Conservation (phyloP, 1,140 invertebrate species). For the Bombus vancouverensis region DNA sequence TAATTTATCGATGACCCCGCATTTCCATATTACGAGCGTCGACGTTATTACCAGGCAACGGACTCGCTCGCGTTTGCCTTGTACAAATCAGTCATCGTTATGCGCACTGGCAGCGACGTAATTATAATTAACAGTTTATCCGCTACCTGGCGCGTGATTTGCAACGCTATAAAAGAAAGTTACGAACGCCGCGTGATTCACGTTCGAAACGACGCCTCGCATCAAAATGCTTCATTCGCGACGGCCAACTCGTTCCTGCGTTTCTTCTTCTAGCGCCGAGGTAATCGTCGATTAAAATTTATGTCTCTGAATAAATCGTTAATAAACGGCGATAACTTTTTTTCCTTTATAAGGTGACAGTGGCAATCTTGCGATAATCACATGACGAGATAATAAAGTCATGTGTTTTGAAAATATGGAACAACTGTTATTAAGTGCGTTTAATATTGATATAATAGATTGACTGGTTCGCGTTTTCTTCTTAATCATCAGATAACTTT, state of each 20-base stretch:
- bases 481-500: background rate
- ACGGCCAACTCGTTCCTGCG: background rate
- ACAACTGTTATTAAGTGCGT: background rate
- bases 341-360: background rate
- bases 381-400: background rate
- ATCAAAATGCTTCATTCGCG: background rate
- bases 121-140: slow-evolving; percentile 74
- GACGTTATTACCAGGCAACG: slow-evolving; percentile 44
- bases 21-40: slow-evolving; percentile 66
- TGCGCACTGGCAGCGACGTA: slow-evolving; percentile 58
- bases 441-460: background rate
- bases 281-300: background rate
- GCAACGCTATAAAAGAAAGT: slow-evolving; percentile 42
- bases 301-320: background rate
- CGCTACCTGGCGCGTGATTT: slow-evolving; percentile 13
- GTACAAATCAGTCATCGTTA: slow-evolving; percentile 72
- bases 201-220: background rate
- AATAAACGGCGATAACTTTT: background rate
- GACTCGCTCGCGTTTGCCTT: slow-evolving; percentile 31
- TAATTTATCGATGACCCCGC: slow-evolving; percentile 71
- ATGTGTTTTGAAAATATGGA: background rate
- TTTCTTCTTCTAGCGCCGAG: background rate
- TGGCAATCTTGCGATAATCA: background rate
- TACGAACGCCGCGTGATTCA: slow-evolving; percentile 1
- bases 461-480: background rate